A percentile compares a stretch with the other conserved stretches of the same genome.
Evolutionary conservation across 1,140 invertebrate genomes (phyloP).

Genomic region (Copidosoma floridanum): DNA sequence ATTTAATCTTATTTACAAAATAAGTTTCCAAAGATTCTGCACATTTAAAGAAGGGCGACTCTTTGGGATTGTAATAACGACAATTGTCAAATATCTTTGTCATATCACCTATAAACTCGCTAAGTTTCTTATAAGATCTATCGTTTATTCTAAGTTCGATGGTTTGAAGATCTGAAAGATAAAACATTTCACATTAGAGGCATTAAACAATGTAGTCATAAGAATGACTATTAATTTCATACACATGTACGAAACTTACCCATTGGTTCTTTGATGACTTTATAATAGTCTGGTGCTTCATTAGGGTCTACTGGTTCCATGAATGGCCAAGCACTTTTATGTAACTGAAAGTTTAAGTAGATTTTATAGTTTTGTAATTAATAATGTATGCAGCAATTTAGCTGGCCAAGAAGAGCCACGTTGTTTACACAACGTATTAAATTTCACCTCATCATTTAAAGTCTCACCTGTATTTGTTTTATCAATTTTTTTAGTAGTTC

Average conservation of each 20-base stretch:
- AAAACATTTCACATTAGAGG: background rate
- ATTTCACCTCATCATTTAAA: constrained; percentile 1
- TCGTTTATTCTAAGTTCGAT: constrained; percentile 86
- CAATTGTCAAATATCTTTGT: constrained; percentile 99
- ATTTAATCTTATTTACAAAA: constrained; percentile 90
- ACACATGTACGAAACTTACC: no score
- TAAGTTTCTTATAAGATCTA: constrained; percentile 80
- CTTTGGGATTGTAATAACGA: constrained; percentile 93
- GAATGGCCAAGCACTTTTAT: constrained; percentile 96
- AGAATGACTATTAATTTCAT: constrained; percentile 4
- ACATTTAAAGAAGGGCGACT: constrained; percentile 93
- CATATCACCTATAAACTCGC: constrained; percentile 95
- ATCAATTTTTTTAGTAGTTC: constrained; percentile 81
- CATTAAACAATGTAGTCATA: background rate
- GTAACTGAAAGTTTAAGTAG: constrained; percentile 58
- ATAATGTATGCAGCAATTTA: background rate
- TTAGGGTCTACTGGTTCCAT: constrained; percentile 93
- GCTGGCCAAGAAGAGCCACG: no score
- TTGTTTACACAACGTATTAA: background rate
- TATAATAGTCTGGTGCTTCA: constrained; percentile 95
- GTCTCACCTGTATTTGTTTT: constrained; percentile 82
- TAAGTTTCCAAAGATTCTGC: constrained; percentile 93
- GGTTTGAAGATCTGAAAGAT: constrained; percentile 84
- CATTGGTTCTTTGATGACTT: constrained; percentile 97
- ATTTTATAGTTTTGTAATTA: background rate